phyloP scores from a whole-genome alignment of 2,888 invertebrate genomes.

The Drosophila falleni region DNA sequence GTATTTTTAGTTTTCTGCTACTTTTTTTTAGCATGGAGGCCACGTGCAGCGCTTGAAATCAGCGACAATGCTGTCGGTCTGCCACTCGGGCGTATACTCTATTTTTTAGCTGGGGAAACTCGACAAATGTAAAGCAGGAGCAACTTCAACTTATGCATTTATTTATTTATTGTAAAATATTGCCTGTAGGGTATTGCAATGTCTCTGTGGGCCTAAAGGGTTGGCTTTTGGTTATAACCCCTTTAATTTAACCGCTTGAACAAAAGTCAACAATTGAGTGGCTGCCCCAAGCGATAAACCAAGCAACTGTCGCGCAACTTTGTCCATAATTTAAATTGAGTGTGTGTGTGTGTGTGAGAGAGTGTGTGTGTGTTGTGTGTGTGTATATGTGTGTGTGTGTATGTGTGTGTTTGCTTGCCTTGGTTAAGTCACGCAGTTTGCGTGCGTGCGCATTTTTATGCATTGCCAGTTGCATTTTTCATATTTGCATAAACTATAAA shows the following conservation, averaged over 20 bases:
- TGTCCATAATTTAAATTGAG: conserved; percentile 72
- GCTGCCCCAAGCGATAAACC: conserved; percentile 73
- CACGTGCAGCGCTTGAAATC: conserved; percentile 55
- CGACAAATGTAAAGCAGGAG: neutral
- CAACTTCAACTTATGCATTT: neutral
- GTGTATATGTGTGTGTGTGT: conserved; percentile 13
- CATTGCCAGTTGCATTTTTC: conserved; percentile 81
- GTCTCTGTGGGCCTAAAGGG: neutral
- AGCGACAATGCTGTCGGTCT: conserved; percentile 36
- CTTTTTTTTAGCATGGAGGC: conserved; percentile 31
- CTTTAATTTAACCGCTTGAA: conserved; percentile 71
- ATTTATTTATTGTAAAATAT: conserved; percentile 9
- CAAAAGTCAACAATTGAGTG: conserved; percentile 73
- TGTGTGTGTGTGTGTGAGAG: conserved; percentile 31
- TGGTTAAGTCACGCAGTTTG: conserved; percentile 76
- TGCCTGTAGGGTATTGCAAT: conserved; percentile 26
- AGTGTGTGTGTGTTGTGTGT: conserved; percentile 29
- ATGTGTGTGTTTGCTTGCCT: conserved; percentile 43
- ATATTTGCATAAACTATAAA: conserved; percentile 82
- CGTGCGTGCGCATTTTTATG: conserved; percentile 82
- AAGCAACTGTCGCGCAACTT: conserved; percentile 80
- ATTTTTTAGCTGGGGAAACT: neutral
- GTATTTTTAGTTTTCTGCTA: conserved; percentile 39
- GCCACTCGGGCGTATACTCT: conserved; percentile 29
- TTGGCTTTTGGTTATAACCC: neutral